These are phyloP conservation scores for Drosophila orosa DNA, from an alignment of 1,140 invertebrate species.

Conservation along the genomic window DNA sequence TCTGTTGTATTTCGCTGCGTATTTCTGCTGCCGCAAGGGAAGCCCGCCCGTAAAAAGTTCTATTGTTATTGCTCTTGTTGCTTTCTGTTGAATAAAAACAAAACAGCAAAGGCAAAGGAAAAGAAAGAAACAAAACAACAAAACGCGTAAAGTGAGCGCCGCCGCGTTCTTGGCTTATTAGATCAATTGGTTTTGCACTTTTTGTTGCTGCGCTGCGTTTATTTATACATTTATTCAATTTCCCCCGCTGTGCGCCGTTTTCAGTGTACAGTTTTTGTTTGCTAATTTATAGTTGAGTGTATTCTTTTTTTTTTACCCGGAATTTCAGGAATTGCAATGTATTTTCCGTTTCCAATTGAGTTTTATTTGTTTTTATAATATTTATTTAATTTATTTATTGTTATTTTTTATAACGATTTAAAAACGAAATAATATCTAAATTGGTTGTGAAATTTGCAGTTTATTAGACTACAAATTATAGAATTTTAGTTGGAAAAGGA, in stretches of 20 bases:
- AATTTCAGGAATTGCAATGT: slow-evolving; percentile 27
- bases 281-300: slow-evolving; percentile 55
- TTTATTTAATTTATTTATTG: no score
- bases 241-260: slow-evolving; percentile 44
- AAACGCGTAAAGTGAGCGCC: slow-evolving; percentile 58
- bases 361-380: background rate
- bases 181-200: slow-evolving; percentile 75
- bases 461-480: background rate
- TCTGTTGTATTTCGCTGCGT: slow-evolving; percentile 41
- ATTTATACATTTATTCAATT: slow-evolving; percentile 52
- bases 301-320: slow-evolving; percentile 22
- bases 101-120: slow-evolving; percentile 40
- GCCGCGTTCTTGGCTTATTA: slow-evolving; percentile 72
- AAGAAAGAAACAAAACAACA: slow-evolving; percentile 21
- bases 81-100: slow-evolving; percentile 47
- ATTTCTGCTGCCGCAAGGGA: slow-evolving; percentile 51
- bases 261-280: slow-evolving; percentile 56
- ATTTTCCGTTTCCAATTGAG: slow-evolving; percentile 6
- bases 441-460: no score
- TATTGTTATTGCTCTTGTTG: slow-evolving; percentile 50
- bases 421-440: no score
- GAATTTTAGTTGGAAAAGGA: background rate
- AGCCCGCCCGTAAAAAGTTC: slow-evolving; percentile 66
- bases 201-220: slow-evolving; percentile 46
- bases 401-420: no score